Evolutionary conservation across 35 echinoderm and acorn worm species (phyloP), one percentile per base, ranked within the genome.

Genomic region (Strongylocentrotus purpuratus): DNA sequence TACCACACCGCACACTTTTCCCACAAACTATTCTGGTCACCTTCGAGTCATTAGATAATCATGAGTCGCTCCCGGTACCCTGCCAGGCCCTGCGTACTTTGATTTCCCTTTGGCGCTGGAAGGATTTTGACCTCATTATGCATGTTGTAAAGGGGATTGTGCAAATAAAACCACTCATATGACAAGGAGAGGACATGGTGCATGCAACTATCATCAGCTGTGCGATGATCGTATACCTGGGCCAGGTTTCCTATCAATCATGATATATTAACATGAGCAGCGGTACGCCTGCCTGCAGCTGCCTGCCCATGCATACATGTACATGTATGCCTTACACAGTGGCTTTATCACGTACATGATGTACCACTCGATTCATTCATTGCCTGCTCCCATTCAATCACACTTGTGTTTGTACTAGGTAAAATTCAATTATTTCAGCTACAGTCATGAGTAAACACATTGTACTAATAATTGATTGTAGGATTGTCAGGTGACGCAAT

Each of bases 111-210:
- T 86, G 94, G 18, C 94, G 32, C 20, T 22, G 17, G 20, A 46
- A 7, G 20, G 94, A 32, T 50, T 85, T 95, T 87, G 45, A 95
- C 33, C 33, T 50, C 48, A 85, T 95, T 87, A 85, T 86, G 65
- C 94, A 46, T 86, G 32, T 47, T 90, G 33, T 47, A 47, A 35
- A 35, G 33, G 47, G 86, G 86, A 86, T 85, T 86, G 86, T 88
- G 31, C 31, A 85, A 86, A 95, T 86, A 22, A 86, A 86, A 85
- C 33, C 46, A 50, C 32, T 45, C 59, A 35, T 32, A 47, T 88
- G 41, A 48, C 46, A 35, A 90, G 31, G 35, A 88, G n/a, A n/a
- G 33, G 20, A 90, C 46, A 41, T 28, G 65, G 85, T 45, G 33
- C 88, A 45, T 45, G 33, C 88, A 90, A 47, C 33, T 7, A 90